Base-by-base conservation (phyloP, 2,797 vertebrate genomes). In the Clamator glandarius region DNA sequence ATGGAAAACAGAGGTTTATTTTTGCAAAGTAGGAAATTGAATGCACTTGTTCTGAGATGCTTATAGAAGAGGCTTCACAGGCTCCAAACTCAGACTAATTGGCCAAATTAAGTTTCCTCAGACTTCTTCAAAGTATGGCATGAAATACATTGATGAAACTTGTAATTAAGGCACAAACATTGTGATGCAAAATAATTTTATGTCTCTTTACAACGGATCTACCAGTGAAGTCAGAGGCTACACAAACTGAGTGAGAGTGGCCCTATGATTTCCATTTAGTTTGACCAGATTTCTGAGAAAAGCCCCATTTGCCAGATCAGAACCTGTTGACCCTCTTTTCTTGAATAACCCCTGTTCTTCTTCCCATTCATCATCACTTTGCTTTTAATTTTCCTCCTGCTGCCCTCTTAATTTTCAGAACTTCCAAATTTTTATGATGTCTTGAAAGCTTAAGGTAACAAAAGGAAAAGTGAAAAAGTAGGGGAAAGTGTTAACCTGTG, bases 371-470 rank as follows among this genome's bases (percentile, higher is more conserved):
- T 89, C 26, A 4, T 69, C 44, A 51, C 69, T 55, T 90, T 64
- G 54, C 48, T 68, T 76, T 31, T 35, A 3, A 18, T 74, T 85
- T 93, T 69, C 29, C 42, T 85, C 87, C 75, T 70, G 33, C 23
- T 4, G 2, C 55, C 63, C 51, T 69, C 26, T 90, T 88, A 81
- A 83, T 95, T 68, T 91, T 42, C 64, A 74, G 66, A 83, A 78
- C 76, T 78, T 91, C 36, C 70, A 88, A 59, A n/a, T 88, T 91
- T 96, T 89, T 69, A 69, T 69, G 74, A 88, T 19, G 39, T 92
- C 79, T 91, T 89, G 93, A 95, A 93, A 95, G 91, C 58, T 87
- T 15, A 81, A 39, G 23, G 17, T 52, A 87, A 92, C 58, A 78
- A 81, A 78, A 7, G 20, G 19, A 61, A 84, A 92, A 68, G 52